These are phyloP conservation scores for Damaliscus lunatus DNA, from an alignment of 2,113 vertebrate species.

Conservation along the genomic window DNA sequence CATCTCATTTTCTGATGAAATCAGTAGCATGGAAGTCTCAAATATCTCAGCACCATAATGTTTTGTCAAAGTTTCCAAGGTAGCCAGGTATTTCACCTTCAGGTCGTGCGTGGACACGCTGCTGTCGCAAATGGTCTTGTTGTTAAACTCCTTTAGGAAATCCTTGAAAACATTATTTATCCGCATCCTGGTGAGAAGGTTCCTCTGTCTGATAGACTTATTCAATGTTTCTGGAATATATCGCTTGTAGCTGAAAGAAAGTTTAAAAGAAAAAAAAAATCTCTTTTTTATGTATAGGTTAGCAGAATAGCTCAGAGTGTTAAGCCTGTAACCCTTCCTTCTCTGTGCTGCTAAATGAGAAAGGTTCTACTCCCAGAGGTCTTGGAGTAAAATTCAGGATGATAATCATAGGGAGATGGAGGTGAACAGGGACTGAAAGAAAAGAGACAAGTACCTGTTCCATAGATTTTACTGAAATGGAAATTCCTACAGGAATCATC, in stretches of 20 bases:
- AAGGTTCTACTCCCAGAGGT: neutral
- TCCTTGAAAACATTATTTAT: constrained; percentile 98
- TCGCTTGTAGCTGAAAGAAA: constrained; percentile 88
- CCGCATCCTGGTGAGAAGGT: constrained; percentile 92
- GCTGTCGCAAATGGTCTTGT: constrained; percentile 91
- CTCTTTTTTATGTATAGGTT: neutral
- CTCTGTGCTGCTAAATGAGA: neutral
- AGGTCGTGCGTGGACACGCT: constrained; percentile 92
- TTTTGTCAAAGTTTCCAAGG: constrained; percentile 92
- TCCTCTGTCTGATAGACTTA: constrained; percentile 93
- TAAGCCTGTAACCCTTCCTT: neutral
- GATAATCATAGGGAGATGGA: neutral
- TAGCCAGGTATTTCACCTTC: constrained; percentile 97
- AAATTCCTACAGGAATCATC: neutral
- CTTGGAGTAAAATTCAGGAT: too few species aligned
- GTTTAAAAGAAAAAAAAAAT: neutral
- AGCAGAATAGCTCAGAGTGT: neutral
- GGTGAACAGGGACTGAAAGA: neutral
- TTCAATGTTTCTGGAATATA: constrained; percentile 95
- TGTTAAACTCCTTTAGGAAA: constrained; percentile 96
- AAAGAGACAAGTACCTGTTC: neutral
- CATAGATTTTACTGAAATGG: neutral
- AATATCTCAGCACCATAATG: constrained; percentile 89
- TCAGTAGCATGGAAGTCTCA: constrained; percentile 81
- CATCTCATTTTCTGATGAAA: constrained; percentile 89